Evolutionary conservation across 1,140 invertebrate genomes (phyloP), one percentile per base, ranked within the genome.

Genomic region (Homalodisca vitripennis): DNA sequence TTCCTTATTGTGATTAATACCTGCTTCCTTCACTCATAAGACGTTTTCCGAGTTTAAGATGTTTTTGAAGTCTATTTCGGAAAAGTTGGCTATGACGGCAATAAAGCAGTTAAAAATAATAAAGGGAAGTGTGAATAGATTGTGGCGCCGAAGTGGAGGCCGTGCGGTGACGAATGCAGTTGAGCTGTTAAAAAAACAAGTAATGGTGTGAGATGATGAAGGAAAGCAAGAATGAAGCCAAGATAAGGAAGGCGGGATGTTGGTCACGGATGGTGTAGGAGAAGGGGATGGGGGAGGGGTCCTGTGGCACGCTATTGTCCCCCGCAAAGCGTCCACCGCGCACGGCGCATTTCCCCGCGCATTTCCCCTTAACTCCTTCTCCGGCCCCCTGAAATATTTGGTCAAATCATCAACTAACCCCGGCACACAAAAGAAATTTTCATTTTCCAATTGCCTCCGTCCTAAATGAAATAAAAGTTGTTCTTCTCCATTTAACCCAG

Each of bases 141-240:
- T 32, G 51, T 51, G 47, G 62, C 20, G 29, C n/a, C 27, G 24
- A 65, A 48, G 24, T 41, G 24, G 47, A 71, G 32, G 6, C n/a
- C n/a, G n/a, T 62, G 57, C 29, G 67, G 26, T n/a, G 32, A 48
- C 32, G 22, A 70, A 32, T 48, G 53, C 47, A 24, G 53, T n/a
- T 70, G 62, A 29, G 27, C 31, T 17, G 34, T 27, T 29, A 55
- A 53, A 51, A 66, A 24, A 66, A 66, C n/a, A n/a, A n/a, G n/a
- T n/a, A 70, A 30, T n/a, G 34, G 41, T n/a, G n/a, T n/a, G n/a
- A n/a, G n/a, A n/a, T 51, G 47, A 55, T 68, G 47, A 32, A 67
- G 32, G 27, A 67, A 55, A 27, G 55, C 24, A 68, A 55, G 51
- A n/a, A 34, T 22, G 66, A n/a, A 55, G 51, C 46, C 29, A 70